phyloP scores from a whole-genome alignment of 53 echinoderm and acorn worm species.

The Stichopus horrens region DNA sequence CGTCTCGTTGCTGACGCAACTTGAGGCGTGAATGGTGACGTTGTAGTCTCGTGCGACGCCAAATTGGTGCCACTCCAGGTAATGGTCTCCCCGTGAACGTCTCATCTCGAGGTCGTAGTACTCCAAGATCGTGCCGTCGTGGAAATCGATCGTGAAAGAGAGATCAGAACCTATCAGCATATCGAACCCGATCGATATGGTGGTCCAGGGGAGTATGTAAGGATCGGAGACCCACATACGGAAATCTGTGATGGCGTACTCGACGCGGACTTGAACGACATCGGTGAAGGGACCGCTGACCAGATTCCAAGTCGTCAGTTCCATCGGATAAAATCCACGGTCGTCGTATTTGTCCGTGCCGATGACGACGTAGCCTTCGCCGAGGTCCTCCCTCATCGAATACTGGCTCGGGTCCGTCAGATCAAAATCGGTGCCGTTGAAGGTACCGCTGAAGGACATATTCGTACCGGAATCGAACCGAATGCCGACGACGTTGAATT shows the following conservation, averaged over 20 bases:
- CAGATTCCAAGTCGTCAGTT: constrained; percentile 75
- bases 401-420: constrained; percentile 54
- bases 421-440: constrained; percentile 54
- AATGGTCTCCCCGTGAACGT: constrained; percentile 59
- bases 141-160: constrained; percentile 72
- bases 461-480: constrained; percentile 78
- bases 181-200: constrained; percentile 74
- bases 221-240: constrained; percentile 80
- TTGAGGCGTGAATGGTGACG: constrained; percentile 68
- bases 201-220: constrained; percentile 71
- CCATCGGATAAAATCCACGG: constrained; percentile 72
- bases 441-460: constrained; percentile 59
- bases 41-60: constrained; percentile 73
- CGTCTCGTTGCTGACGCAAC: constrained; percentile 75
- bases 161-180: constrained; percentile 83
- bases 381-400: constrained; percentile 61
- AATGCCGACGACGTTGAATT: constrained; percentile 64
- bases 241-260: constrained; percentile 77
- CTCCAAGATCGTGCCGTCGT: constrained; percentile 56
- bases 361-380: constrained; percentile 74
- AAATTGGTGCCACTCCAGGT: constrained; percentile 68
- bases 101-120: constrained; percentile 62
- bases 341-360: constrained; percentile 69
- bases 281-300: constrained; percentile 80
- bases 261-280: constrained; percentile 63